Percentiles rank a stretch among this genome's conserved stretches.
Evolutionary conservation across 2,797 vertebrate species (phyloP).

Genomic region (Zenarchopterus dispar): DNA sequence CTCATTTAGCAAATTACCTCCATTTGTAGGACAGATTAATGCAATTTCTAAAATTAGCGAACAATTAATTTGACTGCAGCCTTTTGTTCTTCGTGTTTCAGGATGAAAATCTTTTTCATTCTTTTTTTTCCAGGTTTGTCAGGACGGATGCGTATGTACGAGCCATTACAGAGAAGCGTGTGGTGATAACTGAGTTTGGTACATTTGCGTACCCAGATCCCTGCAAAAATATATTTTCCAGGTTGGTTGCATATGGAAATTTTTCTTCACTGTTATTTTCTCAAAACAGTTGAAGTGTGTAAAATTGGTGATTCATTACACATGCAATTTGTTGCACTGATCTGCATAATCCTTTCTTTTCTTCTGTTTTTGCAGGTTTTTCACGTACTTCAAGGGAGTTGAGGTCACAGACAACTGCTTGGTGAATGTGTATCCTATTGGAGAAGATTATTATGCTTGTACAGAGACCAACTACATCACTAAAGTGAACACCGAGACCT

Average conservation of each 20-base stretch:
- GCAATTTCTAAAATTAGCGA: background rate
- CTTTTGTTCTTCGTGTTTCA: background rate
- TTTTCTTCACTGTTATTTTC: background rate
- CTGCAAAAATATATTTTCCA: constrained; percentile 99
- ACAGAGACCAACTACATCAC: constrained; percentile 98
- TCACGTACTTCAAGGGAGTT: constrained; percentile 96
- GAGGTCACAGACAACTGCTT: constrained; percentile 97
- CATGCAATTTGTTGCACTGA: background rate
- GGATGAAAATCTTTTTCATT: background rate
- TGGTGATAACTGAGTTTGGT: constrained; percentile 96
- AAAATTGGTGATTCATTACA: background rate
- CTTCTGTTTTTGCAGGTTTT: constrained; percentile 85
- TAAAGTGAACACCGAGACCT: constrained; percentile 90
- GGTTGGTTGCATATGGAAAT: constrained; percentile 74
- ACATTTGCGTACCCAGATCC: constrained; percentile 96
- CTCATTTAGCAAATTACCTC: background rate
- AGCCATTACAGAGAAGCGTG: constrained; percentile 94
- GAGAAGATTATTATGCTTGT: constrained; percentile 95
- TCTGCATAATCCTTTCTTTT: background rate
- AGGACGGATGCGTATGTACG: constrained; percentile 92
- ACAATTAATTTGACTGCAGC: background rate
- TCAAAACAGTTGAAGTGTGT: background rate
- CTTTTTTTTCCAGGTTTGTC: constrained; percentile 83
- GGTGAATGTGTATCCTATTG: constrained; percentile 94
- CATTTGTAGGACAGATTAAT: background rate